Evolutionary conservation across 1,140 invertebrate genomes (phyloP).

Genomic region (Habropoda laboriosa): DNA sequence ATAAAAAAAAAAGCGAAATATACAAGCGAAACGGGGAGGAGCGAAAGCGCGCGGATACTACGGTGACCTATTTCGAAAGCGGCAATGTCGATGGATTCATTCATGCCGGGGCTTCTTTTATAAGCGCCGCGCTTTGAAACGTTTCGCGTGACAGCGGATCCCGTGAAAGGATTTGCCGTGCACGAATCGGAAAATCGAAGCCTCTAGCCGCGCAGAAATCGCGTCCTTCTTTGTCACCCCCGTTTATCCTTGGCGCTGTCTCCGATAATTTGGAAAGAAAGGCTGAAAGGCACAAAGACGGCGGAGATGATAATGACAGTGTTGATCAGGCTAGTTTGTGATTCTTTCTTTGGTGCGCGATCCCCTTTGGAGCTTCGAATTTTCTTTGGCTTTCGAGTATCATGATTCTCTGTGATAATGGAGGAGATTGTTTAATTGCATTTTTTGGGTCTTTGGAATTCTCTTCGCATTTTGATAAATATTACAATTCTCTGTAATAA

Average conservation of each 20-base stretch:
- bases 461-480: too few species aligned
- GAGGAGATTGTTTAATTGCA: too few species aligned
- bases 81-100: conserved; percentile 32
- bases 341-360: too few species aligned
- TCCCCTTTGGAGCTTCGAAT: too few species aligned
- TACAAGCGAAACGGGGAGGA: neutral
- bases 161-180: neutral
- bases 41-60: conserved; percentile 6
- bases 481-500: too few species aligned
- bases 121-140: conserved; percentile 20
- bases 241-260: neutral
- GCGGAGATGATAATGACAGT: neutral
- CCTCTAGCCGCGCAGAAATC: neutral
- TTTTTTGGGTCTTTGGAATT: too few species aligned
- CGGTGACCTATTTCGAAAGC: conserved; percentile 34
- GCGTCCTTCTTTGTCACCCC: neutral
- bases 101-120: conserved; percentile 36
- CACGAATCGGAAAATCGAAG: conserved; percentile 16
- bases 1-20: neutral
- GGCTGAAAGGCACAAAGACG: neutral
- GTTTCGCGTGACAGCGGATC: conserved; percentile 13
- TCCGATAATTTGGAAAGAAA: neutral
- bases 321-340: too few species aligned
- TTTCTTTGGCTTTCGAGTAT: too few species aligned
- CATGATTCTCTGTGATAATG: too few species aligned